These are phyloP conservation scores for Microvelia longipes DNA, from an alignment of 1,140 invertebrate species.

Conservation along the genomic window DNA sequence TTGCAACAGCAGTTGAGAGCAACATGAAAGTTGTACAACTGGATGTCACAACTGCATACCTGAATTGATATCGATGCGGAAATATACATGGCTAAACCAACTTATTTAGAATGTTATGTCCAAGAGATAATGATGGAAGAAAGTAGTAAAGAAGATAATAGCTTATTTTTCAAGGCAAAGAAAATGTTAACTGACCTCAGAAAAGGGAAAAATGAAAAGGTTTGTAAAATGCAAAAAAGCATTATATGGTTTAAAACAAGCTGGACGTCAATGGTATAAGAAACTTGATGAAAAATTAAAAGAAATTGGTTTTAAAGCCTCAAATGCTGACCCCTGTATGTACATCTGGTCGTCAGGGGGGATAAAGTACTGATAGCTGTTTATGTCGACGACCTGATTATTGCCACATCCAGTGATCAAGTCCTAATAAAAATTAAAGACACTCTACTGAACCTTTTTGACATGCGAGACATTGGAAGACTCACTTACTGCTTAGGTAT, in stretches of 20 bases:
- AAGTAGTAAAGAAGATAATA: not conserved
- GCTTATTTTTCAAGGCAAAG: not conserved
- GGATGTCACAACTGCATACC: slow-evolving; percentile 31
- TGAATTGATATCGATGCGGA: slow-evolving; percentile 29
- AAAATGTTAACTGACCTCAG: not conserved
- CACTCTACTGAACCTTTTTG: not conserved
- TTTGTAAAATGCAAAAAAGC: not conserved
- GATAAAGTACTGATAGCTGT: not conserved
- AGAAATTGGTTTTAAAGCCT: not conserved
- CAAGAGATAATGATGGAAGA: not conserved
- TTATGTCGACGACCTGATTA: not conserved
- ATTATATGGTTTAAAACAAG: not conserved
- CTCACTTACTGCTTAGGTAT: not conserved
- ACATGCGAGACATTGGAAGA: not conserved
- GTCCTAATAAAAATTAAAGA: not conserved
- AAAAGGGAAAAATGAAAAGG: not conserved
- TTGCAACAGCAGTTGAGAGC: slow-evolving; percentile 27
- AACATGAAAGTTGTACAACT: slow-evolving; percentile 26
- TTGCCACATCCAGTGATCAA: not conserved
- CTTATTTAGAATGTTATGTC: not conserved
- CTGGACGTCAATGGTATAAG: not conserved
- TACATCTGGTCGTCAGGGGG: not conserved
- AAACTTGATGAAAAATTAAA: not conserved
- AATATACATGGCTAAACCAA: not conserved
- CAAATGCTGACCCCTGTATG: not conserved